These are phyloP conservation scores for Tipula confusa DNA, from an alignment of 2,888 invertebrate genomes.

Conservation along the genomic window DNA sequence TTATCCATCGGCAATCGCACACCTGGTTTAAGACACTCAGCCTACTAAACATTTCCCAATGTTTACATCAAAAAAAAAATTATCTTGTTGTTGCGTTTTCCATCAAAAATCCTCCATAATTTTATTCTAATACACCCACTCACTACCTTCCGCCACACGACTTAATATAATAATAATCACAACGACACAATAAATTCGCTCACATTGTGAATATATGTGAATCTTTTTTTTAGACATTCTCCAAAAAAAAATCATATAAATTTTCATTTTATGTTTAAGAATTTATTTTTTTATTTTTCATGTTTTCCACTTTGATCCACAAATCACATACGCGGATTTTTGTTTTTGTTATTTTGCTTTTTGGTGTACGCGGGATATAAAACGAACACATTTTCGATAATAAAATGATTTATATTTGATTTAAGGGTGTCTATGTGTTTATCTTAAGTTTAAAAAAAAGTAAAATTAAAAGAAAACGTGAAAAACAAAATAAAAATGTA, in stretches of 20 bases:
- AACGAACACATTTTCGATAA: background rate
- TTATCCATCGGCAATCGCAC: background rate
- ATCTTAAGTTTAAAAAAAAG: background rate
- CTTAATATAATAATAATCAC: background rate
- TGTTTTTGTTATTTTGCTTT: background rate
- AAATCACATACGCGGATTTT: background rate
- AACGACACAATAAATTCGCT: background rate
- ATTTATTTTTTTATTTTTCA: background rate
- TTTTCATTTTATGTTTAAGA: background rate
- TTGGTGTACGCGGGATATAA: background rate
- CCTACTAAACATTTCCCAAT: background rate
- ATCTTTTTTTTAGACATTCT: background rate
- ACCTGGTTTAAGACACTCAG: background rate
- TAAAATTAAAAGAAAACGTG: background rate
- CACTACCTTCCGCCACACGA: background rate
- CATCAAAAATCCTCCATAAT: background rate
- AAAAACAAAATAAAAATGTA: background rate
- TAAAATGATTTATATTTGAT: slow-evolving; percentile 20
- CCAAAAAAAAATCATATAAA: background rate
- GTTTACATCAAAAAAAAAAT: background rate
- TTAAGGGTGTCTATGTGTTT: background rate
- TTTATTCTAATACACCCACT: background rate
- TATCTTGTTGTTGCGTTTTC: background rate
- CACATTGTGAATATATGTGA: background rate
- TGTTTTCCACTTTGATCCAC: background rate